Percentiles rank a stretch among this genome's conserved stretches.
Evolutionary conservation across 2,888 invertebrate species (phyloP).

Genomic region (Amphipyra berbera): DNA sequence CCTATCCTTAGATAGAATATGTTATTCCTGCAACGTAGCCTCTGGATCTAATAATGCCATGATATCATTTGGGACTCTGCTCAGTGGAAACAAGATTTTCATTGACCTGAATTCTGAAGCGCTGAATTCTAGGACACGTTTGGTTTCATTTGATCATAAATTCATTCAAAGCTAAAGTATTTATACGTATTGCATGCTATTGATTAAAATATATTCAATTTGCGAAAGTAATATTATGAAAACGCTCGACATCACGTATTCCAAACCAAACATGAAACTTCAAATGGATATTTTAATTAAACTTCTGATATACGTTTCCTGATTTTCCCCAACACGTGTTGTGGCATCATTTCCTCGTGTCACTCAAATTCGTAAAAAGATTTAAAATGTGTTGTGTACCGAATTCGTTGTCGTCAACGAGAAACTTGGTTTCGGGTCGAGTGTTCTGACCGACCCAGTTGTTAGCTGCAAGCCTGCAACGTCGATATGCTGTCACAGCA

Average conservation of each 20-base stretch:
- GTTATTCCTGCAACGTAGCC: slow-evolving; percentile 9
- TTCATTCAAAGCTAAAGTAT: slow-evolving; percentile 11
- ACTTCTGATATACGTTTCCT: slow-evolving; percentile 37
- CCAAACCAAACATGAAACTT: slow-evolving; percentile 29
- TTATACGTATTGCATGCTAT: background rate
- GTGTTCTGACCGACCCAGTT: slow-evolving; percentile 82
- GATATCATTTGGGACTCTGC: slow-evolving; percentile 17
- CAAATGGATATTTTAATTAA: slow-evolving; percentile 46
- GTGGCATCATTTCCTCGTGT: slow-evolving; percentile 55
- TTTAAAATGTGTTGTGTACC: slow-evolving; percentile 62
- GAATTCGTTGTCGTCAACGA: slow-evolving; percentile 67
- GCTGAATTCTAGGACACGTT: slow-evolving; percentile 25
- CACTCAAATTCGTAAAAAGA: slow-evolving; percentile 55
- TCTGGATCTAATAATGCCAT: slow-evolving; percentile 14
- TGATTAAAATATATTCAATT: slow-evolving; percentile 22
- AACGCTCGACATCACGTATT: slow-evolving; percentile 21
- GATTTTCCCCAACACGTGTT: slow-evolving; percentile 30
- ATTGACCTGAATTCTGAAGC: slow-evolving; percentile 32
- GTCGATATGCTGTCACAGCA: slow-evolving; percentile 78
- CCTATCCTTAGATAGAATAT: slow-evolving; percentile 11
- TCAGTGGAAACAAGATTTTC: slow-evolving; percentile 29
- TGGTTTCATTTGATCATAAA: slow-evolving; percentile 13
- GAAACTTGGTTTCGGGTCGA: slow-evolving; percentile 75
- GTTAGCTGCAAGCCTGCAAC: slow-evolving; percentile 64
- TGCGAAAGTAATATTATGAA: slow-evolving; percentile 19